Base-by-base conservation (phyloP, 2,113 vertebrate species). In the Vidua macroura region DNA sequence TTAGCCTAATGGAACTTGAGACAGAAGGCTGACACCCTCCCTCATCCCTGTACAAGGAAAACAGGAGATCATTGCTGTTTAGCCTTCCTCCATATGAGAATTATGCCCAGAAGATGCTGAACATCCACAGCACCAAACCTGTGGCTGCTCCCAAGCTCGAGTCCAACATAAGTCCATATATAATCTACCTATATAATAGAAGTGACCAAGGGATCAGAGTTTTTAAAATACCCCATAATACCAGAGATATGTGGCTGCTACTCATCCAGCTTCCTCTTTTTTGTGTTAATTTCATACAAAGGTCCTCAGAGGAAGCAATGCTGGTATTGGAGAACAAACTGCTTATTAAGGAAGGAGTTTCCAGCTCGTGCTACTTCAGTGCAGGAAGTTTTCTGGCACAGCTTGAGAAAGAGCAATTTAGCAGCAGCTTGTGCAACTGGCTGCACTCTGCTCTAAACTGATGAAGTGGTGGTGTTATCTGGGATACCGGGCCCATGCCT, bases 361-460 rank as follows among this genome's bases (percentile, higher is more conserved):
- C 70, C 72, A 66, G 85, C 63, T 58, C 5, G 2, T 46, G 31
- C 86, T 86, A 9, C 66, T 93, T 68, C 1, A 4, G 76, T 11
- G 43, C 39, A 17, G 23, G 60, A 78, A 92, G 77, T 79, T 79
- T 60, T 60, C 89, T 85, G 86, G 70, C 84, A 79, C 41, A 91
- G 80, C 70, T 60, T 62, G 46, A 87, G 74, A 79, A 75, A 56
- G 62, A 88, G 83, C 77, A 84, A 91, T 43, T 82, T 44, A 91
- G 77, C 70, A 85, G 80, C 73, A 75, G 74, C 53, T 64, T 79
- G 86, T 76, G 66, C 89, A 84, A 76, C 25, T 68, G 77, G 81
- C 74, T 83, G 83, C 56, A 7, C 53, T 91, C 59, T 52, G 59
- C 22, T 64, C 73, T 77, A 28, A 73, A 77, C 24, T 78, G 67